Percentiles rank a stretch among this genome's conserved stretches.
Evolutionary conservation across 1,140 invertebrate genomes (phyloP).

Genomic region (Sarcophaga bullata): DNA sequence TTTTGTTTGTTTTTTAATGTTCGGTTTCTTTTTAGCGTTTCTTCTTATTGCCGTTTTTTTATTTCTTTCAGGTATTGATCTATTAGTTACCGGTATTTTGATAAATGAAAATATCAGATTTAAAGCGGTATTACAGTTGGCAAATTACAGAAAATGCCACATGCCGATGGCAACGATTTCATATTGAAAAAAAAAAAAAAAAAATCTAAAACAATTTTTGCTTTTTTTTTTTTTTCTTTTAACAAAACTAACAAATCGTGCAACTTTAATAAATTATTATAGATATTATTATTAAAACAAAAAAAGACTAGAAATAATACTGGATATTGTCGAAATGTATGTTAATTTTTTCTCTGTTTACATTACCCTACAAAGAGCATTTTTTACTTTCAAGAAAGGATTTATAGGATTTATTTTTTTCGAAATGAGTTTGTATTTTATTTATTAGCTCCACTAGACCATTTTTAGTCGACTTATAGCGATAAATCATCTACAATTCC

Average conservation of each 20-base stretch:
- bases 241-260: conserved; percentile 9
- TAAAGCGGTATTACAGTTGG: conserved; percentile 34
- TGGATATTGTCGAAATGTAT: too few relatives aligned
- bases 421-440: too few relatives aligned
- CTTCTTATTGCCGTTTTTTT: background rate
- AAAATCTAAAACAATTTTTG: background rate
- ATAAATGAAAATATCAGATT: conserved; percentile 30
- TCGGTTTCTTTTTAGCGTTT: background rate
- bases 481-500: too few relatives aligned
- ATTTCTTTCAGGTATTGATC: conserved; percentile 11
- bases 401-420: too few relatives aligned
- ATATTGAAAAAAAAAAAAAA: too few relatives aligned
- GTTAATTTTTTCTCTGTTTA: too few relatives aligned
- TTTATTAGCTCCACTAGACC: too few relatives aligned
- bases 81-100: conserved; percentile 14
- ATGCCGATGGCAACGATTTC: background rate
- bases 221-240: background rate
- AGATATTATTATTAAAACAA: conserved; percentile 11
- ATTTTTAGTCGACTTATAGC: too few relatives aligned
- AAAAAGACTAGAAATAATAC: too few relatives aligned
- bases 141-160: conserved; percentile 23
- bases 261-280: conserved; percentile 25
- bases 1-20: too few relatives aligned
- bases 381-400: too few relatives aligned
- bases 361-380: too few relatives aligned